Conservation (phyloP, 2,797 vertebrate genomes). For the Leptoclinus maculatus region DNA sequence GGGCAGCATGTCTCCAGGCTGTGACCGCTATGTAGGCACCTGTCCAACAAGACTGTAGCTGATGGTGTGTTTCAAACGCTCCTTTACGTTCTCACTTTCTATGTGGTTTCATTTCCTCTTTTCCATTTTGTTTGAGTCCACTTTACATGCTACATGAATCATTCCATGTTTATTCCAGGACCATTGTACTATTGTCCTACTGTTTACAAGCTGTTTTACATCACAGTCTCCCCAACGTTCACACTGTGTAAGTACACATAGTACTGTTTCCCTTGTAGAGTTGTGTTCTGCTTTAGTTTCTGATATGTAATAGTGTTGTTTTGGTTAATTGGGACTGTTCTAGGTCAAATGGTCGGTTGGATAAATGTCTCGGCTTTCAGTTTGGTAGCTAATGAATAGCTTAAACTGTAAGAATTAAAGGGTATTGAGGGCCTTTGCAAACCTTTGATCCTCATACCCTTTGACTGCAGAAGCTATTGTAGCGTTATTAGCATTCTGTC, state of each 20-base stretch:
- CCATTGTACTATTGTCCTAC: neutral
- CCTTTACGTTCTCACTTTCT: neutral
- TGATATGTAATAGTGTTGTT: neutral
- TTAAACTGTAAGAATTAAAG: neutral
- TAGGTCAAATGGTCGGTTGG: neutral
- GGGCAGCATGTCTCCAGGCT: neutral
- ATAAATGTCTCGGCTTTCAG: neutral
- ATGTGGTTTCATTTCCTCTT: neutral
- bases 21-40: neutral
- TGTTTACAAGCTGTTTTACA: neutral
- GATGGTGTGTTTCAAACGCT: neutral
- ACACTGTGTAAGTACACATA: too few relatives aligned
- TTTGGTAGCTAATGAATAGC: neutral
- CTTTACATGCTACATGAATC: neutral
- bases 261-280: neutral
- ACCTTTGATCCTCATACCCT: neutral
- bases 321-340: neutral
- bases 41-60: neutral
- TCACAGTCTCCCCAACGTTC: too few relatives aligned
- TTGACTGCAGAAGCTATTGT: conserved; percentile 14
- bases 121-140: too few relatives aligned
- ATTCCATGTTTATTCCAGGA: neutral
- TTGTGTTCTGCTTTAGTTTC: neutral
- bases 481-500: neutral
- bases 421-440: neutral